Base-by-base conservation (phyloP, 2,888 invertebrate species). In the Silvanus unidentatus region DNA sequence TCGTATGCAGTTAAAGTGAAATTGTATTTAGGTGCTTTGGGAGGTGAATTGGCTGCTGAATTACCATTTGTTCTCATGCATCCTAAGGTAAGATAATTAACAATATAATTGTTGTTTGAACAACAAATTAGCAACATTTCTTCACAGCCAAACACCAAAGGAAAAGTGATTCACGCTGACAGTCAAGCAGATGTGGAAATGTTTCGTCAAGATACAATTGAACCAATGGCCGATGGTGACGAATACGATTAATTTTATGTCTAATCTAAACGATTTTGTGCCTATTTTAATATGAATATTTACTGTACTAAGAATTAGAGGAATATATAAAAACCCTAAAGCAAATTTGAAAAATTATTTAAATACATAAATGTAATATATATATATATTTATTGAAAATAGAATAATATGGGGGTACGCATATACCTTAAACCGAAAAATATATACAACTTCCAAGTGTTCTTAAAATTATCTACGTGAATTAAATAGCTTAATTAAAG, bases 1-100 rank as follows among this genome's bases (percentile, higher is more conserved):
- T 94, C 93, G 32, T 97, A 97, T 77, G 89, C 89, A 44, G 91
- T 91, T 30, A 96, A 95, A 75, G 92, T 95, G 41, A 93, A 95
- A 73, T 78, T 97, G 40, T 93, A 92, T 71, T 78, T 97, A 54
- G 95, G 92, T 13, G 92, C 95, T 39, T 77, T 96, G 54, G 92
- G 90, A 48, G 95, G 96, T 3, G 95, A 96, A 74, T 74, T 97
- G 38, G 82, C 88, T 16, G 94, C 95, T 2, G 93, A 93, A 72
- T 73, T 94, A 64, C 94, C 94, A 34, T 91, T 94, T 73, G 87
- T 93, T 52, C 75, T 94, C 54, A 93, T 93, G 85, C 91, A 92
- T 69, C 89, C 91, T 36, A 91, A 90, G 79, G 86, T 86, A 65
- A 52, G 38, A 2, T 14, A 9, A 28, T 39, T 22, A 11, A 22